Evolutionary conservation across 1,140 invertebrate genomes (phyloP).

Genomic region (Drosophila willistoni): DNA sequence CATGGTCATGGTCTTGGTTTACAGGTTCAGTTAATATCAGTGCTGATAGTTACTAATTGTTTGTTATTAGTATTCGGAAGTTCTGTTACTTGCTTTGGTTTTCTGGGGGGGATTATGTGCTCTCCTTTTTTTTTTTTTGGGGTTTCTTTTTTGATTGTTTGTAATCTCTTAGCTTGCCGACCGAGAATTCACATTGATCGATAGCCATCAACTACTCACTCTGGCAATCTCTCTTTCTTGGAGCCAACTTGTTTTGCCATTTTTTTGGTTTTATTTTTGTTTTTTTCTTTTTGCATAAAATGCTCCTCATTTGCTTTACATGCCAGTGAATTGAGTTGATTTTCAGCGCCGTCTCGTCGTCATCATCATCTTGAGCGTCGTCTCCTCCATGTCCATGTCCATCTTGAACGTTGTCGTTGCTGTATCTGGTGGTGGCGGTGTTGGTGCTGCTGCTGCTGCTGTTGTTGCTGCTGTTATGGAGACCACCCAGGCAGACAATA

Average conservation of each 20-base stretch:
- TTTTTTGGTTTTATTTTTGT: slow-evolving; percentile 27
- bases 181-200: slow-evolving; percentile 57
- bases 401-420: slow-evolving; percentile 7
- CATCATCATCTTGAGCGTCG: neutral
- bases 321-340: slow-evolving; percentile 65
- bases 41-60: slow-evolving; percentile 75
- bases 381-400: neutral
- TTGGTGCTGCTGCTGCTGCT: slow-evolving; percentile 6
- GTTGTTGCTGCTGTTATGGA: slow-evolving; percentile 2
- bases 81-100: slow-evolving; percentile 68
- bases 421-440: neutral
- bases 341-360: slow-evolving; percentile 44
- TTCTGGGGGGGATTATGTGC: slow-evolving; percentile 1
- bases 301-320: slow-evolving; percentile 78
- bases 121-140: neutral
- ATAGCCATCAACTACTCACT: slow-evolving; percentile 70
- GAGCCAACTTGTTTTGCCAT: slow-evolving; percentile 64
- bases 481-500: slow-evolving; percentile 57
- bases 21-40: slow-evolving; percentile 51
- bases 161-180: slow-evolving; percentile 43
- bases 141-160: slow-evolving; percentile 31
- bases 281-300: slow-evolving; percentile 71
- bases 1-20: slow-evolving; percentile 4
- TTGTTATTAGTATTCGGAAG: slow-evolving; percentile 64
- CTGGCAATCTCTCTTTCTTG: slow-evolving; percentile 45